Conservation (phyloP, 2,888 invertebrate genomes). For the Drosophila siamana region DNA sequence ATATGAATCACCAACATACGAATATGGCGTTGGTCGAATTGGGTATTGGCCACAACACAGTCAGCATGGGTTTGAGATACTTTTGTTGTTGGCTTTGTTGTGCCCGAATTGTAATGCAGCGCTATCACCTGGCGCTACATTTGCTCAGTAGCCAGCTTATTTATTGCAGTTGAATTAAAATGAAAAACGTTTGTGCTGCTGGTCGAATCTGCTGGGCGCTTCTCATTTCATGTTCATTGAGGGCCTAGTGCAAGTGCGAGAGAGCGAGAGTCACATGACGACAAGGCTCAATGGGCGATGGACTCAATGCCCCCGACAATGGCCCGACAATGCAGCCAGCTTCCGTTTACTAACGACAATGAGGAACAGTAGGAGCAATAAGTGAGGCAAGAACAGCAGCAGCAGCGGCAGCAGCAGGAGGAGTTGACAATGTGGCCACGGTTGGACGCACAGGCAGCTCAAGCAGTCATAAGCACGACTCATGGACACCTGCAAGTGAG, state of each 20-base stretch:
- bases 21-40: conserved; percentile 13
- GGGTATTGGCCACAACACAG: conserved; percentile 32
- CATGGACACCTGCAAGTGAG: conserved; percentile 68
- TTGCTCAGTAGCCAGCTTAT: conserved; percentile 58
- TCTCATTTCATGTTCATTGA: conserved; percentile 58
- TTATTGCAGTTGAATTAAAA: conserved; percentile 71
- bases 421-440: conserved; percentile 40
- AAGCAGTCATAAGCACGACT: conserved; percentile 76
- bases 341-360: conserved; percentile 61
- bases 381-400: neutral
- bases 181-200: conserved; percentile 58
- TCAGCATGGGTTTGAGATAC: conserved; percentile 22
- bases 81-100: conserved; percentile 35
- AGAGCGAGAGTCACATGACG: conserved; percentile 35
- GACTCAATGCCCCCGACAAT: conserved; percentile 6
- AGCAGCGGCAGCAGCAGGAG: neutral
- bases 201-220: conserved; percentile 44
- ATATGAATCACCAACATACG: neutral
- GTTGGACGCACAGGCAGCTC: conserved; percentile 60
- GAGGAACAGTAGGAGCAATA: conserved; percentile 36
- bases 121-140: conserved; percentile 60
- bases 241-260: neutral
- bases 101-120: conserved; percentile 47
- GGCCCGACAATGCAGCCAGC: conserved; percentile 33
- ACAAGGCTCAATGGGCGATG: conserved; percentile 10